These are phyloP conservation scores for Acrocephalus scirpaceus DNA, from an alignment of 2,797 vertebrate species.

Conservation along the genomic window DNA sequence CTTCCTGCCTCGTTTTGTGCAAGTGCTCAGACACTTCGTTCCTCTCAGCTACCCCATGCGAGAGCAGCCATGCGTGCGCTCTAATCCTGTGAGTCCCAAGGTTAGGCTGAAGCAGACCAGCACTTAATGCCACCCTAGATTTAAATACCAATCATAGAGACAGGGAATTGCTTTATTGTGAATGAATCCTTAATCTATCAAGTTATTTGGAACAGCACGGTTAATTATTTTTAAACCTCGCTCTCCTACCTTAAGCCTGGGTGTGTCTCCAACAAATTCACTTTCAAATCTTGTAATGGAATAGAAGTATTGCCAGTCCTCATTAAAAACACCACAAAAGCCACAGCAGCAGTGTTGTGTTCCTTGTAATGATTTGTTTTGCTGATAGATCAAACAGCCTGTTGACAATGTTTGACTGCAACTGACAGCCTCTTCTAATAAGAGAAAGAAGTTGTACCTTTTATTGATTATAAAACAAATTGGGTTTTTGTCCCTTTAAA, in stretches of 20 bases:
- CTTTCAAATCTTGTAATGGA: neutral
- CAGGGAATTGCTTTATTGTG: neutral
- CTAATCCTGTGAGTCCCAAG: neutral
- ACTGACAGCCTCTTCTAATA: constrained; percentile 48
- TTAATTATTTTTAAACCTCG: constrained; percentile 45
- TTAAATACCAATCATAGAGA: neutral
- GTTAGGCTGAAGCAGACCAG: neutral
- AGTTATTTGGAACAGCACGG: neutral
- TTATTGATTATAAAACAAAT: constrained; percentile 67
- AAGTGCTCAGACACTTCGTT: neutral
- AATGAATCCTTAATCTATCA: neutral
- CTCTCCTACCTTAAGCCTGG: neutral
- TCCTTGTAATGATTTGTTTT: constrained; percentile 64
- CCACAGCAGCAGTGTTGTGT: neutral
- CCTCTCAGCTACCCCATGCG: neutral
- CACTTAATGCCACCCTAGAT: neutral
- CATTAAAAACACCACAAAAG: constrained; percentile 46
- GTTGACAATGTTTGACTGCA: constrained; percentile 67
- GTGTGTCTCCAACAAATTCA: constrained; percentile 25
- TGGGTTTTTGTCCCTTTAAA: constrained; percentile 60
- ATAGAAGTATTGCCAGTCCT: constrained; percentile 21
- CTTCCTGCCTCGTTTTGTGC: neutral
- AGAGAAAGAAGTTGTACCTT: constrained; percentile 53
- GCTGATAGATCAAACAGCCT: constrained; percentile 60
- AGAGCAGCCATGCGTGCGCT: neutral